Evolutionary conservation across 2,113 vertebrate genomes (phyloP).

Genomic region (Nibea albiflora): DNA sequence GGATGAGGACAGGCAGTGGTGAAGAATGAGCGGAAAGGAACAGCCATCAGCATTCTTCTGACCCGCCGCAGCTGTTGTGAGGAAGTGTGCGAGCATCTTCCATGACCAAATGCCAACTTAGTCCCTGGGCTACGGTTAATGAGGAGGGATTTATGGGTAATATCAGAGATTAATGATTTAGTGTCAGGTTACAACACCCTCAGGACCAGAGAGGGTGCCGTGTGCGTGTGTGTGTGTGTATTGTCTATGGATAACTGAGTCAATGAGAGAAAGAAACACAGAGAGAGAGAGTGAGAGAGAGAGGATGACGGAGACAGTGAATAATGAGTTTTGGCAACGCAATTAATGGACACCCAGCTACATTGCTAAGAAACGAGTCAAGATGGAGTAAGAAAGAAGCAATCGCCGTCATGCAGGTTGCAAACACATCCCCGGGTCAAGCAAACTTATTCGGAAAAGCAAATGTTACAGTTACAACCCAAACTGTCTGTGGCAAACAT

Average conservation of each 20-base stretch:
- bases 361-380: not conserved
- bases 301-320: constrained; percentile 21
- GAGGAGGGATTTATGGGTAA: constrained; percentile 73
- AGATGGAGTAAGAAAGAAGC: not conserved
- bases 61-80: constrained; percentile 52
- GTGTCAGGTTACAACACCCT: constrained; percentile 71
- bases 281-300: constrained; percentile 14
- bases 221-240: not conserved
- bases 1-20: constrained; percentile 24
- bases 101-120: constrained; percentile 71
- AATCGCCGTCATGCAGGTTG: not conserved
- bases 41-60: constrained; percentile 59
- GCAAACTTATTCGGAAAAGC: not conserved
- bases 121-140: constrained; percentile 74
- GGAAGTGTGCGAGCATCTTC: constrained; percentile 62
- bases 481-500: too few species aligned
- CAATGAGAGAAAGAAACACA: constrained; percentile 26
- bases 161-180: constrained; percentile 79
- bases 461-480: not conserved
- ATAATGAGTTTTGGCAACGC: constrained; percentile 21
- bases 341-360: not conserved
- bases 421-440: not conserved
- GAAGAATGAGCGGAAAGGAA: constrained; percentile 35
- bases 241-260: constrained; percentile 25
- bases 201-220: constrained; percentile 41